These are phyloP conservation scores for Neotragus pygmaeus DNA, from an alignment of 2,113 vertebrate genomes.

Conservation along the genomic window DNA sequence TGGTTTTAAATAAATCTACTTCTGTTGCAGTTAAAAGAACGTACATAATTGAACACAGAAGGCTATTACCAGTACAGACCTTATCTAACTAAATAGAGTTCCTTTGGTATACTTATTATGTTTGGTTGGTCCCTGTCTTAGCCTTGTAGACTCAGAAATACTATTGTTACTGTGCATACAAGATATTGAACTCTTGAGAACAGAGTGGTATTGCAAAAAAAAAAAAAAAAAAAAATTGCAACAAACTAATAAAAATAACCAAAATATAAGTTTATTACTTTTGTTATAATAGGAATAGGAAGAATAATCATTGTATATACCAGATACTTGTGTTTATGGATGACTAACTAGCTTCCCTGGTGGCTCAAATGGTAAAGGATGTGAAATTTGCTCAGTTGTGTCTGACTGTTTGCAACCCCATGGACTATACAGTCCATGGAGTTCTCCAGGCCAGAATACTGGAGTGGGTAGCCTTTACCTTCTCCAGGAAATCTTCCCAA, in stretches of 20 bases:
- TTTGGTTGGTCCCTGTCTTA: neutral
- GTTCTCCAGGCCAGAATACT: neutral
- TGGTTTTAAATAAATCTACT: neutral
- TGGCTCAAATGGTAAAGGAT: neutral
- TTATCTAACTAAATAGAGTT: neutral
- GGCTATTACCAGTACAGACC: neutral
- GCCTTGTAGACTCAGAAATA: slow-evolving; percentile 3
- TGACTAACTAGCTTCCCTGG: neutral
- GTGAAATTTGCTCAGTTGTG: neutral
- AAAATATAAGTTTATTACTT: neutral
- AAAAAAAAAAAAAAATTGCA: neutral
- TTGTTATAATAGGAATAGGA: neutral
- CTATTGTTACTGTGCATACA: neutral
- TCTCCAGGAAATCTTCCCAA: neutral
- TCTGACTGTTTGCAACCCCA: neutral
- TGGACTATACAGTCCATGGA: neutral
- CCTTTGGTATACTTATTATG: neutral
- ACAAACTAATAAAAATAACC: neutral
- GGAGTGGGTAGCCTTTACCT: neutral
- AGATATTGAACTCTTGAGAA: neutral
- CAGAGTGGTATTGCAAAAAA: neutral
- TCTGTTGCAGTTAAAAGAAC: neutral
- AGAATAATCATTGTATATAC: neutral
- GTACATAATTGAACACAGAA: neutral
- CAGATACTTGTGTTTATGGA: neutral